phyloP scores from a whole-genome alignment of 2,797 vertebrate genomes.

The Silurus lanzhouensis region DNA sequence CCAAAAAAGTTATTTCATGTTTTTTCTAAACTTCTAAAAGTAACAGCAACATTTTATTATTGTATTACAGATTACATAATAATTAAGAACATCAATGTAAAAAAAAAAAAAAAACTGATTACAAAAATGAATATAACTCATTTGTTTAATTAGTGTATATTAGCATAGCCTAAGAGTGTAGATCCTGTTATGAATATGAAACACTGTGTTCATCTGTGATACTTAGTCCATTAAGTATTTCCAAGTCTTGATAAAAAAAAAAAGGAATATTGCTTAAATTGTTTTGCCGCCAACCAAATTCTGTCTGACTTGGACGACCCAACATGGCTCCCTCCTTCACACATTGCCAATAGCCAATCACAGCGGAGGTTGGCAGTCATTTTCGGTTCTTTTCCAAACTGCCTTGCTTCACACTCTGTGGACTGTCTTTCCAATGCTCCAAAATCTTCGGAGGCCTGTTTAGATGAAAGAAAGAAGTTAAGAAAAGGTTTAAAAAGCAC shows the following conservation, averaged over 20 bases:
- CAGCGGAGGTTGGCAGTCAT: slow-evolving; percentile 9
- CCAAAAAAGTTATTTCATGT: too few species aligned
- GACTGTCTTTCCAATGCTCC: slow-evolving; percentile 1
- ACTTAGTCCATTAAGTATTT: background rate
- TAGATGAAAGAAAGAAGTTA: background rate
- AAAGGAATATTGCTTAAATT: background rate
- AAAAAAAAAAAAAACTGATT: too few species aligned
- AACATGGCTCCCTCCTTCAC: slow-evolving; percentile 16
- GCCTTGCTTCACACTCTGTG: slow-evolving; percentile 16
- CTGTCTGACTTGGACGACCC: background rate
- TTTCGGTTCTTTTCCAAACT: background rate
- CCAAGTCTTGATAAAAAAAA: background rate
- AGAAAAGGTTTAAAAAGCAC: background rate
- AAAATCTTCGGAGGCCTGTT: slow-evolving; percentile 1
- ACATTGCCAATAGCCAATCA: slow-evolving; percentile 6
- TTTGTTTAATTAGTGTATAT: too few species aligned
- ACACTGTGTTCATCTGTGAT: background rate
- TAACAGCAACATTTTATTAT: too few species aligned
- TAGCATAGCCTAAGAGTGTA: too few species aligned
- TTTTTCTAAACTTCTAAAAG: too few species aligned
- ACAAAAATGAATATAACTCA: too few species aligned
- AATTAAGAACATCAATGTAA: too few species aligned
- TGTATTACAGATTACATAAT: too few species aligned
- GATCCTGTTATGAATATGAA: background rate
- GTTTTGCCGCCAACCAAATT: background rate